Base-by-base conservation (phyloP, 2,113 vertebrate species). In the Echinops telfairi region DNA sequence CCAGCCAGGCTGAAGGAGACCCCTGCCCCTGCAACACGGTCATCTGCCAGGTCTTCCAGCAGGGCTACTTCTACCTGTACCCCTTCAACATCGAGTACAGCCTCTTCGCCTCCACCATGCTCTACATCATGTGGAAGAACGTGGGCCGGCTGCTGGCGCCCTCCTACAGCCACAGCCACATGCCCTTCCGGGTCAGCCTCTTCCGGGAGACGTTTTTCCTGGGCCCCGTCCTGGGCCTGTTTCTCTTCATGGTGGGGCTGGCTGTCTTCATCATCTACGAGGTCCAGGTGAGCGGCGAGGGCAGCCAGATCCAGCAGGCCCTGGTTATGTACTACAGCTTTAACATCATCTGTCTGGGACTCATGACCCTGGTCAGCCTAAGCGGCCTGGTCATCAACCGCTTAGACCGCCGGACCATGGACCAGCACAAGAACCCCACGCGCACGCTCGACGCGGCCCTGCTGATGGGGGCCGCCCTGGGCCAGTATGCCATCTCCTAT, bases 71-170 rank as follows among this genome's bases (percentile, higher is more conserved):
- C 94, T 99, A 99, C 98, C 96, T 99, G 60, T 99, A 99, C 43
- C 99, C 99, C 40, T 99, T 99, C 95, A 99, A 99, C 97, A 99
- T 99, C 0, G 99, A 99, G 95, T 99, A 99, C 97, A 99, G 99
- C 85, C 99, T 99, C 92, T 99, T 99, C 6, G 99, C 99, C 29
- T 99, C 99, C 6, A 98, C 99, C 88, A 98, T 99, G 98, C 97
- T 98, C 66, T 99, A 99, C 2, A 98, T 99, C 94, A 99, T 99
- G 99, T 99, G 99, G 99, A 99, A 99, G 97, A 99, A 99, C 0
- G 98, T 99, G 2, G 99, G 99, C 10, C 98, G 99, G 68, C 92
- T 98, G 90, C 96, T 98, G 66, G 98, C 98, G 3, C 96, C 98
- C 33, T 96, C 98, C 6, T 92, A 91, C 23, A 17, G 97, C 64